A percentile compares a stretch with the other conserved stretches of the same genome.
Evolutionary conservation across 1,140 invertebrate species (phyloP).

Genomic region (Anoplolepis gracilipes): DNA sequence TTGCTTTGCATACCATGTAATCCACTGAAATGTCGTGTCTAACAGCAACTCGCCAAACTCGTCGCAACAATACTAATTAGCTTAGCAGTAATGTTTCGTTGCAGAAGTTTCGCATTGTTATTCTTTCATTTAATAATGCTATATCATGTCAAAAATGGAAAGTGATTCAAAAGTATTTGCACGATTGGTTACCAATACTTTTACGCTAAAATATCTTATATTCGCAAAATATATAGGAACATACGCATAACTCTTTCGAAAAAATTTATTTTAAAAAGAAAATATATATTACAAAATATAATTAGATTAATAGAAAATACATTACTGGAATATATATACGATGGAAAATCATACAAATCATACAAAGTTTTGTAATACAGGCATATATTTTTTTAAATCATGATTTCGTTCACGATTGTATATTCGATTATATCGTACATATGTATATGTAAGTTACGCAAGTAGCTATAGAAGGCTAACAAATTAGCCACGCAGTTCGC

Average conservation of each 20-base stretch:
- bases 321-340: not conserved
- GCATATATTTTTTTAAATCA: not conserved
- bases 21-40: conserved; percentile 52
- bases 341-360: not conserved
- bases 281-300: too few relatives aligned
- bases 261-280: not conserved
- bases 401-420: not conserved
- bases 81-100: conserved; percentile 4
- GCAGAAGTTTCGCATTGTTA: conserved; percentile 37
- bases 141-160: not conserved
- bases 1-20: conserved; percentile 28
- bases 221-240: not conserved
- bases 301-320: not conserved
- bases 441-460: not conserved
- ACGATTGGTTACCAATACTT: not conserved
- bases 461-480: not conserved
- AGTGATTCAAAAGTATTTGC: conserved; percentile 1
- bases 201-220: not conserved
- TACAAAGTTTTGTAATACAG: not conserved
- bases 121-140: conserved; percentile 38
- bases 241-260: not conserved
- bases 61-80: conserved; percentile 58
- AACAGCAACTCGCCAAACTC: conserved; percentile 52
- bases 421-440: not conserved
- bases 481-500: conserved; percentile 40